Conservation (phyloP, 2,113 vertebrate genomes). For the Apteryx mantelli region DNA sequence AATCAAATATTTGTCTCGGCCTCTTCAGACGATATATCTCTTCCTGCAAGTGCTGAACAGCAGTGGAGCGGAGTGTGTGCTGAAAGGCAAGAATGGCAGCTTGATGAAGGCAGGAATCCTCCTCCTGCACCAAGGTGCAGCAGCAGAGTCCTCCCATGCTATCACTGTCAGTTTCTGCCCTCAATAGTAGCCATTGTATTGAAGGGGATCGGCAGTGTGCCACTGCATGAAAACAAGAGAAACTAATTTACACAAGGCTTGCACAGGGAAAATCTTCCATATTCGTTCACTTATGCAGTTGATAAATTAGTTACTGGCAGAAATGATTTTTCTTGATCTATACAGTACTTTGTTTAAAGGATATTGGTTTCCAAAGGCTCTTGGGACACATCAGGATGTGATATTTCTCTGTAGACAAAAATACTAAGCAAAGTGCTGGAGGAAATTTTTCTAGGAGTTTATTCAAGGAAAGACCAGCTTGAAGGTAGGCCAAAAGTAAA, state of each 20-base stretch:
- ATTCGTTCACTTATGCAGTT: background rate
- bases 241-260: background rate
- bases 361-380: background rate
- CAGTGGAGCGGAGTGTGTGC: conserved; percentile 18
- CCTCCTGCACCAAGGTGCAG: background rate
- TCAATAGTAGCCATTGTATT: background rate
- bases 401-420: background rate
- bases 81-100: conserved; percentile 47
- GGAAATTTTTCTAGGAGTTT: background rate
- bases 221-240: background rate
- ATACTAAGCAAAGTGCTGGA: background rate
- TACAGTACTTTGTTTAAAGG: background rate
- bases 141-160: background rate
- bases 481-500: background rate
- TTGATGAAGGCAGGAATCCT: background rate
- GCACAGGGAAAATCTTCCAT: background rate
- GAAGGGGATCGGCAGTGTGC: background rate
- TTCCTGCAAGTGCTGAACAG: conserved; percentile 67
- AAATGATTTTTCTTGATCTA: background rate
- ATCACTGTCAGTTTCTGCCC: background rate
- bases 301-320: background rate
- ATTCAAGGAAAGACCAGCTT: background rate
- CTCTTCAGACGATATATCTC: conserved; percentile 72
- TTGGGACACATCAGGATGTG: background rate
- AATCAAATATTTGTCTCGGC: conserved; percentile 80